Evolutionary conservation across 2,797 vertebrate genomes (phyloP).

Genomic region (Gila robusta): DNA sequence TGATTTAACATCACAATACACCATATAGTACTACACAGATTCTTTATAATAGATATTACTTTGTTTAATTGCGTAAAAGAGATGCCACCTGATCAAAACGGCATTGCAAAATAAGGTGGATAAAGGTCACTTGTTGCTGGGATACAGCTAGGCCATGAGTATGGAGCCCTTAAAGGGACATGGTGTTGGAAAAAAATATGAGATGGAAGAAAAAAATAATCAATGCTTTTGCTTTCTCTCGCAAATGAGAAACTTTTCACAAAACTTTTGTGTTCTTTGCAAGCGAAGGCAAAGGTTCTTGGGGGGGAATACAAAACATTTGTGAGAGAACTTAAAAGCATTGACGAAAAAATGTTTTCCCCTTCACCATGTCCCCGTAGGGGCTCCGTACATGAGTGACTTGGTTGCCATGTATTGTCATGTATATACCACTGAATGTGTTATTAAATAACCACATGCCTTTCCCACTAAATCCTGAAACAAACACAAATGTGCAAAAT

Average conservation of each 20-base stretch:
- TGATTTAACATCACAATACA: neutral
- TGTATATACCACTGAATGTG: neutral
- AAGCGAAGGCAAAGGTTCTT: too few relatives aligned
- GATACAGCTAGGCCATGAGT: neutral
- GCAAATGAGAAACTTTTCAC: too few relatives aligned
- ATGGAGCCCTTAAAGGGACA: neutral
- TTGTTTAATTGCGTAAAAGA: neutral
- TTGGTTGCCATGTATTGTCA: neutral
- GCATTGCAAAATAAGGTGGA: neutral
- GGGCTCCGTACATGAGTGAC: neutral
- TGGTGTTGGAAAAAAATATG: neutral
- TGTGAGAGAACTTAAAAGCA: too few relatives aligned
- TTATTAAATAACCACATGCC: neutral
- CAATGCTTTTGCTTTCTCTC: neutral
- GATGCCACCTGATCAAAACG: neutral
- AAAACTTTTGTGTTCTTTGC: too few relatives aligned
- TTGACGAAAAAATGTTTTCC: too few relatives aligned
- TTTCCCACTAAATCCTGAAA: neutral
- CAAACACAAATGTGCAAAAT: constrained; percentile 1
- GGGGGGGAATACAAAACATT: too few relatives aligned
- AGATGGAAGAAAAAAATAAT: neutral
- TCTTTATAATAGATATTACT: neutral
- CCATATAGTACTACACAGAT: neutral
- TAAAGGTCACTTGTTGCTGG: neutral
- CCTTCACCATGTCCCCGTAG: too few relatives aligned